Evolutionary conservation across 2,888 invertebrate species (phyloP).

Genomic region (Fragum sueziense): DNA sequence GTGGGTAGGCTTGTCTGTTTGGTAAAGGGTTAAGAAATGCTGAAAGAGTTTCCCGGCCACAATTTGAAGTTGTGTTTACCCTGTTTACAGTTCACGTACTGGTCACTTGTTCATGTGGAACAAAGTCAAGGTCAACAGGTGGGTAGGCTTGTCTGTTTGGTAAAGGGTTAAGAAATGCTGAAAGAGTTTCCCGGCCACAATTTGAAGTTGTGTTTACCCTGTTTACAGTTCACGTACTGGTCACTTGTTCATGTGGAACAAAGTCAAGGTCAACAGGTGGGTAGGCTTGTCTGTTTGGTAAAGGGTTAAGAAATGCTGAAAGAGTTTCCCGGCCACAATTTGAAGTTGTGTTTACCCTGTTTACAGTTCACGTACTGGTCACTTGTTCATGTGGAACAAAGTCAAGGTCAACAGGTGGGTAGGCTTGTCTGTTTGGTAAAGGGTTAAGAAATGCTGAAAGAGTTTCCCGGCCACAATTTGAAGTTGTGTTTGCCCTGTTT

Average conservation of each 20-base stretch:
- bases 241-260: conserved; percentile 78
- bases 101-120: conserved; percentile 79
- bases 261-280: conserved; percentile 74
- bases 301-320: conserved; percentile 76
- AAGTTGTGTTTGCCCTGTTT: conserved; percentile 77
- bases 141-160: neutral
- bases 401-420: conserved; percentile 77
- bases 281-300: neutral
- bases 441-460: conserved; percentile 77
- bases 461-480: conserved; percentile 69
- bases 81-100: conserved; percentile 81
- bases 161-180: conserved; percentile 74
- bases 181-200: conserved; percentile 73
- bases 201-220: conserved; percentile 74
- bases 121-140: conserved; percentile 75
- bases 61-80: conserved; percentile 74
- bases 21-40: no score
- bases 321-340: conserved; percentile 72
- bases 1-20: no score
- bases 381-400: conserved; percentile 76
- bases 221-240: conserved; percentile 81
- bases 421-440: no score
- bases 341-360: conserved; percentile 76
- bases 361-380: conserved; percentile 82
- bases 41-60: conserved; percentile 73